Evolutionary conservation across 2,888 invertebrate genomes (phyloP).

Genomic region (Linyphia triangularis): DNA sequence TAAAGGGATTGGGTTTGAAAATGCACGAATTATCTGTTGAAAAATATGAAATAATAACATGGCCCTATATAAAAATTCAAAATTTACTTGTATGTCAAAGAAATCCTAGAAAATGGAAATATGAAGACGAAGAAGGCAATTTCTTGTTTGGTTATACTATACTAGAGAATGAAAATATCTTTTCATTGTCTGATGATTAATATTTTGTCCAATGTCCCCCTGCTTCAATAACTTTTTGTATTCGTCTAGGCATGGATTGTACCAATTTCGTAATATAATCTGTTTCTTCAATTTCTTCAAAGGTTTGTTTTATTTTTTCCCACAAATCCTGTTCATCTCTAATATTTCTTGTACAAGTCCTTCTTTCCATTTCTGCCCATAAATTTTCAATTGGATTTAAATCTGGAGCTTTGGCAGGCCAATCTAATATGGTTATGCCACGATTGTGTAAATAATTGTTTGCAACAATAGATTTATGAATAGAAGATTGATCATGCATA

Average conservation of each 20-base stretch:
- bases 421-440: neutral
- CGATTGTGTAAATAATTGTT: neutral
- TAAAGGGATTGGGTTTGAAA: neutral
- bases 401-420: constrained; percentile 15
- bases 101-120: neutral
- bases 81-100: neutral
- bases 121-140: neutral
- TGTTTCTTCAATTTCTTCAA: neutral
- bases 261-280: neutral
- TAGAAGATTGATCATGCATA: constrained; percentile 11
- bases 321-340: neutral
- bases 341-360: neutral
- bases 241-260: constrained; percentile 14
- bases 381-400: constrained; percentile 50
- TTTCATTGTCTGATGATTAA: neutral
- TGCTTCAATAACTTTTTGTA: constrained; percentile 13
- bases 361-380: constrained; percentile 27
- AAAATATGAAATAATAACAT: neutral
- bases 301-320: neutral
- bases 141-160: neutral
- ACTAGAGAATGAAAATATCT: neutral
- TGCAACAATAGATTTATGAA: neutral
- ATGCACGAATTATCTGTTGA: neutral
- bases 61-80: constrained; percentile 1
- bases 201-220: constrained; percentile 17